Evolutionary conservation across 2,113 vertebrate genomes (phyloP).

Genomic region (Megaptera novaeangliae): DNA sequence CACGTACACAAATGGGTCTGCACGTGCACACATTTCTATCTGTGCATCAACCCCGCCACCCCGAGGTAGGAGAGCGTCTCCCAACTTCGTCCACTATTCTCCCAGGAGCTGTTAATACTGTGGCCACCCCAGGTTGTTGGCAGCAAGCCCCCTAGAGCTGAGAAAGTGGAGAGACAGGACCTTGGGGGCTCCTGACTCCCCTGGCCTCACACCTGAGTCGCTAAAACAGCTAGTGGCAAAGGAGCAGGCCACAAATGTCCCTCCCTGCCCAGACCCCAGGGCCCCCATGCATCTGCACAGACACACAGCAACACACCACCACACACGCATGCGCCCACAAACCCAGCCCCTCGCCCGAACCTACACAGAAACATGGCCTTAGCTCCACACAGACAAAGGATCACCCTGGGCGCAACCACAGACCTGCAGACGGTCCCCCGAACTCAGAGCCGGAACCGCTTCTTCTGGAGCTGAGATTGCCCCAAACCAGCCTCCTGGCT

Average conservation of each 20-base stretch:
- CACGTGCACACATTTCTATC: fast-evolving
- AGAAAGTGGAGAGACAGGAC: not conserved
- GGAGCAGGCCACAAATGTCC: not conserved
- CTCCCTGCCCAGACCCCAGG: not conserved
- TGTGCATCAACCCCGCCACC: too few relatives aligned
- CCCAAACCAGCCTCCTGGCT: not conserved
- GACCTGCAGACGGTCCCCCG: fast-evolving
- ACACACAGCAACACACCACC: fast-evolving
- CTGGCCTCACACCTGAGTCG: not conserved
- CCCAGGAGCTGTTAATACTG: too few relatives aligned
- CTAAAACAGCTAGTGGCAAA: not conserved
- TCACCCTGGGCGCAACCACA: too few relatives aligned
- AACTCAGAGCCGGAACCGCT: not conserved
- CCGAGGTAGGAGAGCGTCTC: not conserved
- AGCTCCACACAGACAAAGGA: not conserved
- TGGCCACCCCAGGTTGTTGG: fast-evolving
- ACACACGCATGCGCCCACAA: fast-evolving
- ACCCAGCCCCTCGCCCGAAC: not conserved
- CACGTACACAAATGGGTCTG: not conserved
- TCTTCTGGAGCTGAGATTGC: not conserved
- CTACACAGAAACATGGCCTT: fast-evolving
- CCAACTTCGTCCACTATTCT: not conserved
- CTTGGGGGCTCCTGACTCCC: not conserved
- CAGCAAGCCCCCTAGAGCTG: not conserved
- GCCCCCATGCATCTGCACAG: fast-evolving